Evolutionary conservation across 2,797 vertebrate genomes (phyloP).

Genomic region (Buphagus erythrorhynchus): DNA sequence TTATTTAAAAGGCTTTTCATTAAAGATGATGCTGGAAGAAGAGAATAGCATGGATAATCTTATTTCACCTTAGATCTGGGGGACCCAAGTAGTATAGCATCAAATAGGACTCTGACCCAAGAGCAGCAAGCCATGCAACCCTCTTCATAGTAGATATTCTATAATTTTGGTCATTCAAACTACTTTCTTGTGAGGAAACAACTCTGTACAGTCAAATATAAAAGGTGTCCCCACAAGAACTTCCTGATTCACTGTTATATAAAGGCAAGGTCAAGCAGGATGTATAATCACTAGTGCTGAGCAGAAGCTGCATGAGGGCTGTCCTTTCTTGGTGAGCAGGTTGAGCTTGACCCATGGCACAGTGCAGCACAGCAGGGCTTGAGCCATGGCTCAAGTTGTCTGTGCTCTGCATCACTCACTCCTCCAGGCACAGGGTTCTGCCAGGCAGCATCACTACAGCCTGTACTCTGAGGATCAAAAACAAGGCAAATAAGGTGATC

Average conservation of each 20-base stretch:
- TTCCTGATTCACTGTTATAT: not conserved
- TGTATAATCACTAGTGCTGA: accelerated
- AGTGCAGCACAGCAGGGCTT: accelerated
- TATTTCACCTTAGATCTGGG: not conserved
- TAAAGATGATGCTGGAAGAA: not conserved
- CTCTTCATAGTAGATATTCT: not conserved
- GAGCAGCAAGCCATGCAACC: not conserved
- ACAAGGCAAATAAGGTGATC: not conserved
- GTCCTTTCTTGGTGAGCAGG: not conserved
- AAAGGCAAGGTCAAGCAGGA: not conserved
- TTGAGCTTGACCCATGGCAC: not conserved
- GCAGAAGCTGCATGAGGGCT: not conserved
- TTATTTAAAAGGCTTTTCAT: not conserved
- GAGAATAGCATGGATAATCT: not conserved
- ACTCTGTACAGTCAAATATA: not conserved
- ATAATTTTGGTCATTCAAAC: not conserved
- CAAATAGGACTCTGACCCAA: not conserved
- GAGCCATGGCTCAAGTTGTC: not conserved
- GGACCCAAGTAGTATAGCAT: not conserved
- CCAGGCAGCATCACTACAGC: not conserved
- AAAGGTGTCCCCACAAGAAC: not conserved
- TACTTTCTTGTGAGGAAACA: not conserved
- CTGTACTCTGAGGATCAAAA: not conserved
- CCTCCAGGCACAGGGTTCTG: not conserved
- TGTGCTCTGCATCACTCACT: not conserved